Evolutionary conservation across 2,113 vertebrate species (phyloP).

Genomic region (Nicator chloris): DNA sequence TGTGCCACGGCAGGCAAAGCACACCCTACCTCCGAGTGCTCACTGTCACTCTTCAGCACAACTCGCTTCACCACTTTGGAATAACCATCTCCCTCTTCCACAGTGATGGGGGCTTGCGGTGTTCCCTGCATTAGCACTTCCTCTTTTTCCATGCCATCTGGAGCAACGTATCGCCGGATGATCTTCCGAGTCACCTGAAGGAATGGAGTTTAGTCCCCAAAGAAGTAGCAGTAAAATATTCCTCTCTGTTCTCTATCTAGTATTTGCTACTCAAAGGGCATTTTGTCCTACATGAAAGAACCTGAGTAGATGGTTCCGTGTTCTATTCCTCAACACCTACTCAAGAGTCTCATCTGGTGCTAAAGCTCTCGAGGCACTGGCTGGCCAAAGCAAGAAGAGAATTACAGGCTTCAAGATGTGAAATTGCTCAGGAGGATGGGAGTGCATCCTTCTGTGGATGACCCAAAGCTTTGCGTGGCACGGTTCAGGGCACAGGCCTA

Average conservation of each 20-base stretch:
- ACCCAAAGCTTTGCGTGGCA: fast-evolving
- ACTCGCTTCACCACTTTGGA: constrained; percentile 91
- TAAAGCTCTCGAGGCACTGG: neutral
- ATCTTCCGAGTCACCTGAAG: constrained; percentile 90
- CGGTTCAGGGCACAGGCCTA: no score
- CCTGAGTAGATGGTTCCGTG: fast-evolving
- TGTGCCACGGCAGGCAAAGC: neutral
- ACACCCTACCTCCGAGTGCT: constrained; percentile 82
- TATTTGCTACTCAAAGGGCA: neutral
- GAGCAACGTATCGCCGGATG: constrained; percentile 82
- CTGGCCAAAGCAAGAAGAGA: neutral
- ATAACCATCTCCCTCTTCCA: constrained; percentile 83
- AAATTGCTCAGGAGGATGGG: neutral
- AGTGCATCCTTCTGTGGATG: no score
- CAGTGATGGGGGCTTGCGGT: constrained; percentile 73
- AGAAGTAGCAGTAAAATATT: neutral
- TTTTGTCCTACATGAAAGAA: neutral
- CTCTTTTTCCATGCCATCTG: constrained; percentile 85
- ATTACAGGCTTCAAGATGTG: neutral
- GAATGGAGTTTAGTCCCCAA: neutral
- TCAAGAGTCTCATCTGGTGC: neutral
- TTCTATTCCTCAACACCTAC: neutral
- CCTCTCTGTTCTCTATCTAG: neutral
- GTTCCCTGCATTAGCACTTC: constrained; percentile 83
- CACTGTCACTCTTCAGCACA: constrained; percentile 82